Conservation (phyloP, 1,140 invertebrate species). For the Drosophila prosaltans region DNA sequence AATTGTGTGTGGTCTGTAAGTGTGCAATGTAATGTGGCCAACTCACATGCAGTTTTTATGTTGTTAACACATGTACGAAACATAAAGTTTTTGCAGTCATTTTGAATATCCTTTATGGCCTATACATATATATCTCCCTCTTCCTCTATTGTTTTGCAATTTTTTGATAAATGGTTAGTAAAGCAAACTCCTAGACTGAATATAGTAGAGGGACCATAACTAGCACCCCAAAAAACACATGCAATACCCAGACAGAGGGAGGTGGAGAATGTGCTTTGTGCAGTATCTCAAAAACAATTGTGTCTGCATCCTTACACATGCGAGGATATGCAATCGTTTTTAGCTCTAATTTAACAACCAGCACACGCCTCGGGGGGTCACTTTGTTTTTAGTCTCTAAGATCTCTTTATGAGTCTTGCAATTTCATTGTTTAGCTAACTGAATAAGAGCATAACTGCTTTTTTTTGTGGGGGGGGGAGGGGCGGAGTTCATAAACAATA, state of each 20-base stretch:
- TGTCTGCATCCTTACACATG: slow-evolving; percentile 21
- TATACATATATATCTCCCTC: neutral
- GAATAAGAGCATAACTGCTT: neutral
- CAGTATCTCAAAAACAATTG: slow-evolving; percentile 43
- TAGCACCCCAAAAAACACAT: no score
- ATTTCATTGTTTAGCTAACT: no score
- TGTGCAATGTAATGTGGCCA: neutral
- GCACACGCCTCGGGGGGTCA: slow-evolving; percentile 4
- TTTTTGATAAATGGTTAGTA: slow-evolving; percentile 70
- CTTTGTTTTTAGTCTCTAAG: neutral
- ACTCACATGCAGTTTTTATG: slow-evolving; percentile 36
- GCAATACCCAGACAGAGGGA: no score
- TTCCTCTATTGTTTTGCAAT: slow-evolving; percentile 49
- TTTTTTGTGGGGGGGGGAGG: neutral
- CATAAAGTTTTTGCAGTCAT: slow-evolving; percentile 50
- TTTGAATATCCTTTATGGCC: slow-evolving; percentile 66
- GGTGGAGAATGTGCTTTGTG: neutral
- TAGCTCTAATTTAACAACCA: slow-evolving; percentile 18
- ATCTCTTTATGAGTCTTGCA: neutral
- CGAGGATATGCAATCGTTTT: slow-evolving; percentile 6
- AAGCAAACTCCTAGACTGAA: slow-evolving; percentile 16
- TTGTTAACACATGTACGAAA: slow-evolving; percentile 70
- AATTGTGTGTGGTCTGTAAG: neutral
- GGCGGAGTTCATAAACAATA: neutral
- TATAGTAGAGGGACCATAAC: no score